These are phyloP conservation scores for Trididemnum nubilum DNA, from an alignment of 23 tunicate genomes.

Conservation along the genomic window DNA sequence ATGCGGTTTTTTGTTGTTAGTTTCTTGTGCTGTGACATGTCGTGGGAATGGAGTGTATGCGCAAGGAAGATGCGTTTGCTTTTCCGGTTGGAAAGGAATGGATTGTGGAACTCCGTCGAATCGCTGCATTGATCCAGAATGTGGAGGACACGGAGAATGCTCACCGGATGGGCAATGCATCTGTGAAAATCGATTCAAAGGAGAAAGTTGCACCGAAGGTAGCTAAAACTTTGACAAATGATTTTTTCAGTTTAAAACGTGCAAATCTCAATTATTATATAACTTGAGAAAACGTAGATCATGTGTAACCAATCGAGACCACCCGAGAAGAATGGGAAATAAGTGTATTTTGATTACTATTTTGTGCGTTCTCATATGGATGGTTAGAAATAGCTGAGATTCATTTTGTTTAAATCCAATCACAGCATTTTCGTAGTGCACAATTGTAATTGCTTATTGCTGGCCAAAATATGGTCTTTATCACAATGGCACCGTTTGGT, in stretches of 20 bases:
- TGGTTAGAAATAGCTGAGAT: too few species aligned
- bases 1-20: conserved; percentile 45
- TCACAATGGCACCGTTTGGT: too few species aligned
- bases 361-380: too few species aligned
- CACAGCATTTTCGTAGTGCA: too few species aligned
- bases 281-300: too few species aligned
- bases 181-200: conserved; percentile 74
- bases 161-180: conserved; percentile 69
- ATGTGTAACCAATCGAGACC: too few species aligned
- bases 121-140: conserved; percentile 70
- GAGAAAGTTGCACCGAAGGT: conserved; percentile 71
- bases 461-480: too few species aligned
- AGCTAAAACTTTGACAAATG: not conserved
- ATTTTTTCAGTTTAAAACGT: not conserved
- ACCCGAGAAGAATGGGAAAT: too few species aligned
- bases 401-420: too few species aligned
- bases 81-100: conserved; percentile 91
- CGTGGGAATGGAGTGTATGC: conserved; percentile 87
- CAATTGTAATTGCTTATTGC: too few species aligned
- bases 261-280: too few species aligned
- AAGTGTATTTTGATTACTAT: too few species aligned
- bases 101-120: conserved; percentile 81
- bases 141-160: conserved; percentile 80
- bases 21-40: conserved; percentile 77
- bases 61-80: conserved; percentile 87